phyloP scores from a whole-genome alignment of 1,140 invertebrate species.

The Polypedilum vanderplanki region DNA sequence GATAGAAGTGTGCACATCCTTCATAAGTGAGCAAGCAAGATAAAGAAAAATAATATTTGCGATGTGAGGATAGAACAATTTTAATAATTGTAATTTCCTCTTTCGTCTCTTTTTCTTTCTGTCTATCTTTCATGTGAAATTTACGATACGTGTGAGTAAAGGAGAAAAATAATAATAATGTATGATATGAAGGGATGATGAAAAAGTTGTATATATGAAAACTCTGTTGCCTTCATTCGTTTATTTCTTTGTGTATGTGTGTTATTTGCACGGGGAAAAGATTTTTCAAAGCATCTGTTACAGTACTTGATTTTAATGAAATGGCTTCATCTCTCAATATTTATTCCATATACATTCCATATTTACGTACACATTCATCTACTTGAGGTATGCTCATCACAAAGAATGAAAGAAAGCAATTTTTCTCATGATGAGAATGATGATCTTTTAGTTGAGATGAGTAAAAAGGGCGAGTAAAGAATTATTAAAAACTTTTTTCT shows the following conservation, averaged over 20 bases:
- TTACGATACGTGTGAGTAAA: background rate
- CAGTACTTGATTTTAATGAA: conserved; percentile 25
- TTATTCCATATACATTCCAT: background rate
- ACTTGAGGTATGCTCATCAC: no score
- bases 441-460: no score
- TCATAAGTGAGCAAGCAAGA: background rate
- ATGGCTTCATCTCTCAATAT: conserved; percentile 7
- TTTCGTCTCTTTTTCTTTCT: background rate
- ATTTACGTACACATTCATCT: no score
- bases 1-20: conserved; percentile 10
- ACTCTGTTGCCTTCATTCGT: background rate
- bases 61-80: conserved; percentile 12
- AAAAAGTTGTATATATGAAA: no score
- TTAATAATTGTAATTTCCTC: conserved; percentile 14
- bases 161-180: background rate
- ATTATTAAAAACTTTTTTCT: no score
- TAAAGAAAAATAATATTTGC: conserved; percentile 4
- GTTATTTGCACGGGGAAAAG: background rate
- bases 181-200: no score
- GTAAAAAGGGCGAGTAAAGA: no score
- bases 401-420: no score
- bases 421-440: no score
- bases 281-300: conserved; percentile 27
- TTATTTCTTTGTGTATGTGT: background rate
- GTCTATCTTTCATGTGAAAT: background rate